Base-by-base conservation (phyloP, 2,888 invertebrate genomes). In the Peribatodes rhomboidaria region DNA sequence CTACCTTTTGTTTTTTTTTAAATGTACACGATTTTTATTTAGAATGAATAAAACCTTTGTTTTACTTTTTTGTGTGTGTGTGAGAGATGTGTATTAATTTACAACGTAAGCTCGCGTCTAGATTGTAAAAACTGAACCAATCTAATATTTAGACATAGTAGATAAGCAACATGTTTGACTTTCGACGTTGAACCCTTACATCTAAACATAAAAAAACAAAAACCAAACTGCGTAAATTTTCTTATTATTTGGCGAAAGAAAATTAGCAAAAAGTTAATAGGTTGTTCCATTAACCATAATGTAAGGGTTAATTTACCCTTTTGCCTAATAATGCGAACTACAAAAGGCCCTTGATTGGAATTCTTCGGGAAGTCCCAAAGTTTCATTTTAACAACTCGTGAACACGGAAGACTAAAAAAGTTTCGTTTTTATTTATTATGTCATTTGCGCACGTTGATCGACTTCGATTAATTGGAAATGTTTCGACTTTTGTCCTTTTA, bases 291-390 rank as follows among this genome's bases (percentile, higher is more conserved):
- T 61, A 56, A 65, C 61, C 60, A 49, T 61, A 64, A 61, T 66
- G 61, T 58, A 56, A 50, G 33, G 49, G 59, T 64, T 64, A 67
- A 67, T 67, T 70, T 63, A 62, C 64, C 49, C 63, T 64, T 66
- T 59, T 50, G 50, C 54, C 56, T 68, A 59, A 62, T 71, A 46
- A 69, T 70, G 70, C 65, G 54, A 72, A 70, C 61, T 71, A 71
- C 67, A 69, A 78, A 77, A 77, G 79, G 71, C 70, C 78, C 67
- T 76, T 82, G 72, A 82, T 82, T 80, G 77, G 70, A 81, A 82
- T 82, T 79, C 81, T 80, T 82, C 69, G 31, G 56, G 6, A 69
- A 80, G 72, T 76, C 69, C 41, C 61, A 62, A 67, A 78, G 77
- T 74, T 76, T 73, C n/a, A 68, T 63, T 74, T 73, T 65, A 66